Base-by-base conservation (phyloP, 2,888 invertebrate species). In the Gerris lacustris region DNA sequence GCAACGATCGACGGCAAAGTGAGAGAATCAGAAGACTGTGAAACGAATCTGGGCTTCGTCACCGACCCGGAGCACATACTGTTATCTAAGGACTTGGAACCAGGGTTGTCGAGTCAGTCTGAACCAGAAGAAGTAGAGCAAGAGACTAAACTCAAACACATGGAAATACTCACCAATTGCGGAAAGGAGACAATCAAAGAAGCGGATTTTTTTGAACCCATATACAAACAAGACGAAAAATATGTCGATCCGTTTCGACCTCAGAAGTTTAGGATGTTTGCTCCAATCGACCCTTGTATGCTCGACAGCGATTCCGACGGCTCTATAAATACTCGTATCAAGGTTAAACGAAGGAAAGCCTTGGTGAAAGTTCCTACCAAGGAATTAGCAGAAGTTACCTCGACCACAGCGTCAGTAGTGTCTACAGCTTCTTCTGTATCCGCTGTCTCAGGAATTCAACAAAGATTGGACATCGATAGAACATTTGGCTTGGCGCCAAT, bases 271-370 rank as follows among this genome's bases (percentile, higher is more conserved):
- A 64, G 31, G 9, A n/a, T 64, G 64, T 64, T 64, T 64, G 18
- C 17, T 7, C 64, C 64, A n/a, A n/a, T 64, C 9, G 17, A 18
- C 17, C 64, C 64, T 7, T n/a, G 17, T n/a, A 18, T 64, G 9
- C 17, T 64, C 2, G 64, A 64, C 64, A 64, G 64, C 31, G 64
- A 64, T 18, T 64, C 64, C 9, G 64, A 64, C 17, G 64, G 64
- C 9, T n/a, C 17, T 6, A 64, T 64, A 9, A 7, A 31, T 31
- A n/a, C 9, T 9, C 9, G 7, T 4, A 18, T 64, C 18, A 9
- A 64, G 18, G 17, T n/a, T 7, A 64, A 64, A 17, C 64, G 64
- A n/a, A 64, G 64, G 18, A 64, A 64, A 64, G 55, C 55, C 55
- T 55, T 55, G 9, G 55, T 15, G 11, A 55, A 55, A 55, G 2